phyloP scores from a whole-genome alignment of 2,888 invertebrate species.

The Taphrorychus bicolor region DNA sequence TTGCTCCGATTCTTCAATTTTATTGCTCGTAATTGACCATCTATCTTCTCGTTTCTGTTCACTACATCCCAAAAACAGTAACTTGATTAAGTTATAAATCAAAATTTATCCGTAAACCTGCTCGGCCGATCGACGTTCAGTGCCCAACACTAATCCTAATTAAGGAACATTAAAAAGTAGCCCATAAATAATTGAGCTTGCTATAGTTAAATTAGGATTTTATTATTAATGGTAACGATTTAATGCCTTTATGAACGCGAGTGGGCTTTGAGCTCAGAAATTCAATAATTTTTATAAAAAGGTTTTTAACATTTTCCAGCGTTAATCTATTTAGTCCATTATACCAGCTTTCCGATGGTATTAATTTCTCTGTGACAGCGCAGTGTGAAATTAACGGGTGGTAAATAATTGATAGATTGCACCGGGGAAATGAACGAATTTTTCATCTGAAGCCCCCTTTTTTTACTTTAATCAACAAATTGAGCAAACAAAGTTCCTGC shows the following conservation, averaged over 20 bases:
- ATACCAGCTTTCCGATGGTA: background rate
- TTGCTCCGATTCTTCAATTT: background rate
- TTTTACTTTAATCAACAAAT: background rate
- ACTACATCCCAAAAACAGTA: background rate
- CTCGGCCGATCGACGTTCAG: background rate
- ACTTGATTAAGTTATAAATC: slow-evolving; percentile 20
- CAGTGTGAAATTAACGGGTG: background rate
- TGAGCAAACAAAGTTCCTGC: background rate
- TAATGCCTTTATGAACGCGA: slow-evolving; percentile 19
- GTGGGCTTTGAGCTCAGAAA: slow-evolving; percentile 17
- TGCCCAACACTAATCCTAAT: slow-evolving; percentile 23
- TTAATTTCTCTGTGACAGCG: background rate
- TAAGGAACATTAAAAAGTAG: slow-evolving; percentile 20
- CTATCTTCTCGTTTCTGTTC: background rate
- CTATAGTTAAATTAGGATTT: slow-evolving; percentile 11
- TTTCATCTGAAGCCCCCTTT: no score
- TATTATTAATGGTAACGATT: slow-evolving; percentile 15
- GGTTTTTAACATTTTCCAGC: background rate
- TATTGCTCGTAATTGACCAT: background rate
- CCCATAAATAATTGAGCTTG: slow-evolving; percentile 12
- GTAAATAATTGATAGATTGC: background rate
- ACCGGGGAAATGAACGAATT: background rate
- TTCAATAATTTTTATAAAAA: slow-evolving; percentile 19
- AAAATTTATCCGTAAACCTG: slow-evolving; percentile 10
- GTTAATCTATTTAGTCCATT: background rate